These are phyloP conservation scores for Megathymus violae DNA, from an alignment of 1,140 invertebrate genomes.

Conservation along the genomic window DNA sequence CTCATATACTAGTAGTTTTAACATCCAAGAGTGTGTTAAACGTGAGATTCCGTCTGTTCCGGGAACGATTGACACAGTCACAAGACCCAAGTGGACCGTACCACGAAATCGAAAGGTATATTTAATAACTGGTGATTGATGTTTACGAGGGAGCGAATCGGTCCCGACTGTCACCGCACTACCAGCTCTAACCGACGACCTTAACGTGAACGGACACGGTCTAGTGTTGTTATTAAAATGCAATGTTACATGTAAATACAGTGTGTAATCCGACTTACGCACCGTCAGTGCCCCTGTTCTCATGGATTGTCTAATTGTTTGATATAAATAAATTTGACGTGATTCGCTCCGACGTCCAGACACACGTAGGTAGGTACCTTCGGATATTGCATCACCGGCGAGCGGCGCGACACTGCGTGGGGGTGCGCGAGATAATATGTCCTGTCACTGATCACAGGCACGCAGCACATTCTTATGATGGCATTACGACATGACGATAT, in stretches of 20 bases:
- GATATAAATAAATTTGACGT: conserved; percentile 47
- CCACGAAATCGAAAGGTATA: conserved; percentile 67
- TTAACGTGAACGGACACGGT: conserved; percentile 13
- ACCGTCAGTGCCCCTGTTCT: conserved; percentile 33
- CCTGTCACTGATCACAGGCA: no score
- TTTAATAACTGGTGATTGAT: conserved; percentile 75
- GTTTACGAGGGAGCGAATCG: conserved; percentile 62
- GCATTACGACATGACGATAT: no score
- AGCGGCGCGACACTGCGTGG: no score
- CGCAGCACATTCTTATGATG: no score
- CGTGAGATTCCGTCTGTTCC: no score
- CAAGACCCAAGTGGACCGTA: conserved; percentile 45
- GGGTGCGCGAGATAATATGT: no score
- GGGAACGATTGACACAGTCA: no score
- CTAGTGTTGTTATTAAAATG: conserved; percentile 13
- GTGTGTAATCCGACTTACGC: conserved; percentile 8
- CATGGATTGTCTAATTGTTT: conserved; percentile 52
- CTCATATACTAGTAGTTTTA: no score
- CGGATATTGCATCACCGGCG: no score
- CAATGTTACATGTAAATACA: conserved; percentile 11
- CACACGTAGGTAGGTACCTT: no score
- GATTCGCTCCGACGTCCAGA: conserved; percentile 49
- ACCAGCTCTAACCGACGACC: conserved; percentile 25
- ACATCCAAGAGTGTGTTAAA: no score
- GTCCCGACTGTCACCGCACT: conserved; percentile 47